phyloP scores from a whole-genome alignment of 2,888 invertebrate genomes.

The Anagyrus pseudococci region DNA sequence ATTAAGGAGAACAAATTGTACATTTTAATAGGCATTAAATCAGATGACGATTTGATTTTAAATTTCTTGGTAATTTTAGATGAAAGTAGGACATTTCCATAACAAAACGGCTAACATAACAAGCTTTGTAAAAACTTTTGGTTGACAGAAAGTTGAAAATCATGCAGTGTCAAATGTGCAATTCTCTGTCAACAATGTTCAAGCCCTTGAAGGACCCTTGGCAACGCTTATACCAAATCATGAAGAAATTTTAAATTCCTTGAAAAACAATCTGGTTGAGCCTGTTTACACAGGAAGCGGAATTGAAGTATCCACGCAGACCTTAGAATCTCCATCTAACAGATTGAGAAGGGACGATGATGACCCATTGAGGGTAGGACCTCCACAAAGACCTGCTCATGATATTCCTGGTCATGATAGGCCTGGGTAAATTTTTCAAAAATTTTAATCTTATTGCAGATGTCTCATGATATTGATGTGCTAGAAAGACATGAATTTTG shows the following conservation, averaged over 20 bases:
- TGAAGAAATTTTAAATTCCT: slow-evolving; percentile 67
- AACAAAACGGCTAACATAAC: too few species aligned
- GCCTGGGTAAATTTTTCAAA: slow-evolving; percentile 29
- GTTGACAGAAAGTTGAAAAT: slow-evolving; percentile 65
- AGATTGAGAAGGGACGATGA: slow-evolving; percentile 32
- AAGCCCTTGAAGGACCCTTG: slow-evolving; percentile 66
- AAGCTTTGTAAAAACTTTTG: too few species aligned
- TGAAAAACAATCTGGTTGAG: slow-evolving; percentile 73
- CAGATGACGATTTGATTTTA: slow-evolving; percentile 70
- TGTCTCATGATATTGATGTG: slow-evolving; percentile 44
- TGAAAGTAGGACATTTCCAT: too few species aligned
- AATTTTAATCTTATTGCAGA: slow-evolving; percentile 44
- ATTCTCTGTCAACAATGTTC: slow-evolving; percentile 68
- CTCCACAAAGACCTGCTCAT: slow-evolving; percentile 17
- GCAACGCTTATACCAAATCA: slow-evolving; percentile 72
- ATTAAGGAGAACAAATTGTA: slow-evolving; percentile 71
- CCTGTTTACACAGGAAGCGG: slow-evolving; percentile 64
- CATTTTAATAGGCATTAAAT: slow-evolving; percentile 69
- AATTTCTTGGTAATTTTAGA: slow-evolving; percentile 70
- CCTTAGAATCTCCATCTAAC: slow-evolving; percentile 50
- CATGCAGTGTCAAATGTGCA: slow-evolving; percentile 70
- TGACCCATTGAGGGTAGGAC: slow-evolving; percentile 46
- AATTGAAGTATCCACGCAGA: slow-evolving; percentile 63
- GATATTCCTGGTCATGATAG: neutral
- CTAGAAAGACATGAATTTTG: slow-evolving; percentile 44